Evolutionary conservation across 2,888 invertebrate genomes (phyloP).

Genomic region (Electrophaes corylata): DNA sequence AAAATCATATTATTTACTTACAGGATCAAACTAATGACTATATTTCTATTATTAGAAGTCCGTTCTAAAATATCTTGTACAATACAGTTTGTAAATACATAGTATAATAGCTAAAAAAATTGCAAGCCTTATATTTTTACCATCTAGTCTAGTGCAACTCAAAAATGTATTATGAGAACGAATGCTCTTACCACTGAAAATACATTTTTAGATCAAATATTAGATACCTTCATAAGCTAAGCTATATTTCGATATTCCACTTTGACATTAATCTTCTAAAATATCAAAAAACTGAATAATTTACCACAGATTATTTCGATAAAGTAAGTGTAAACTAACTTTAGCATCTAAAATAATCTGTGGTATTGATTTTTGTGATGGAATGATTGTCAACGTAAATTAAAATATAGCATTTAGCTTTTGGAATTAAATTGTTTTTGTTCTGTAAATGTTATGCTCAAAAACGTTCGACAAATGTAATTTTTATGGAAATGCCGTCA

Average conservation of each 20-base stretch:
- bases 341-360: too few species aligned
- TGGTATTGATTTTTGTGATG: too few species aligned
- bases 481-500: too few species aligned
- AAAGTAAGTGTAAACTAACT: too few species aligned
- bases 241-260: too few species aligned
- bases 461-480: background rate
- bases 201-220: background rate
- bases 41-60: background rate
- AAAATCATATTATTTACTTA: background rate
- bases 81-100: background rate
- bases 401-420: too few species aligned
- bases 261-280: too few species aligned
- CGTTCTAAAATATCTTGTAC: background rate
- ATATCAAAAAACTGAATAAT: too few species aligned
- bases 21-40: background rate
- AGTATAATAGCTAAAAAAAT: background rate
- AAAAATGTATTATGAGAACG: slow-evolving; percentile 1
- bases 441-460: background rate
- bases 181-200: background rate
- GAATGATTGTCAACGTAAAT: too few species aligned
- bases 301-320: too few species aligned
- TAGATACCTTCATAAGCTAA: background rate
- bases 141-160: slow-evolving; percentile 14
- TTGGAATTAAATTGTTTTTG: too few species aligned
- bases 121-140: slow-evolving; percentile 11